These are phyloP conservation scores for Pseudolaguvia tuberculata DNA, from an alignment of 2,113 vertebrate species.

Conservation along the genomic window DNA sequence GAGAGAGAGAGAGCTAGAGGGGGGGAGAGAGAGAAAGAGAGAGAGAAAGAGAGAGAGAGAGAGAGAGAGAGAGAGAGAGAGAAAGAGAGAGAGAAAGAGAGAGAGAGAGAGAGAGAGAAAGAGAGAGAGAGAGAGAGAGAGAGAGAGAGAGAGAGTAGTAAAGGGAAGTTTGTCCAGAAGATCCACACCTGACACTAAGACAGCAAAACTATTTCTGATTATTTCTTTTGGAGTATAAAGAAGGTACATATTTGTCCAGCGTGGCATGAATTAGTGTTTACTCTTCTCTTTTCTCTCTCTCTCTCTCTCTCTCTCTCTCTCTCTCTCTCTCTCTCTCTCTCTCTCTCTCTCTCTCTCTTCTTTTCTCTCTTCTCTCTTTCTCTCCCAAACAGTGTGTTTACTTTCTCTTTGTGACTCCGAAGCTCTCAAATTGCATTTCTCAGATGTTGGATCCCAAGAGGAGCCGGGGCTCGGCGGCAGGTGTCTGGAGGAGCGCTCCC, in stretches of 20 bases:
- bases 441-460: slow-evolving; percentile 72
- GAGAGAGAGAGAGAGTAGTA: not conserved
- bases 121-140: too few species aligned
- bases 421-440: slow-evolving; percentile 70
- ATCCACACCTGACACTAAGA: slow-evolving; percentile 39
- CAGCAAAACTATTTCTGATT: not conserved
- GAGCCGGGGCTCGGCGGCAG: slow-evolving; percentile 69
- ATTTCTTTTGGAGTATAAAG: slow-evolving; percentile 34
- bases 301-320: too few species aligned
- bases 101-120: too few species aligned
- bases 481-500: slow-evolving; percentile 65
- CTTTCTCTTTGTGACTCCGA: slow-evolving; percentile 65
- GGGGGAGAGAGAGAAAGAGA: too few species aligned
- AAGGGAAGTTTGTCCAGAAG: slow-evolving; percentile 65
- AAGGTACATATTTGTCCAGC: slow-evolving; percentile 67
- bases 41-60: too few species aligned
- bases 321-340: too few species aligned
- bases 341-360: too few species aligned
- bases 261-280: slow-evolving; percentile 61
- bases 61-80: too few species aligned
- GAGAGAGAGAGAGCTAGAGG: too few species aligned
- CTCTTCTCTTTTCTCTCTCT: slow-evolving; percentile 33
- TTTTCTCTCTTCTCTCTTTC: too few species aligned
- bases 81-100: too few species aligned
- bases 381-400: slow-evolving; percentile 69